Conservation (phyloP, 2,797 vertebrate species). For the Notolepis coatsorum region DNA sequence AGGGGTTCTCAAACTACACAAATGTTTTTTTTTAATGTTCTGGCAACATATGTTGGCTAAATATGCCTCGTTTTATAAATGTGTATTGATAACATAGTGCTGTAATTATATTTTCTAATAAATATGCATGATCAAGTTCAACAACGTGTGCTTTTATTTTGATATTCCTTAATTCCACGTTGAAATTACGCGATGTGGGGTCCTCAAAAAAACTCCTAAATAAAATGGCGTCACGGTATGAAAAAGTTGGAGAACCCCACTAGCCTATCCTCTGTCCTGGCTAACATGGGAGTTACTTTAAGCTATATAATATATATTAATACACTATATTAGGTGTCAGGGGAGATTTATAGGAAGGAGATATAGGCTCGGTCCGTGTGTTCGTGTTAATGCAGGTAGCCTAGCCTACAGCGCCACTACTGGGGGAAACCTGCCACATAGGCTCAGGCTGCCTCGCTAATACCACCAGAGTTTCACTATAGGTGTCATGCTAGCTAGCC, state of each 20-base stretch:
- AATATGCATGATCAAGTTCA: too few species aligned
- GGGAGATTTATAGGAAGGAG: slow-evolving; percentile 16
- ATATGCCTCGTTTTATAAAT: too few species aligned
- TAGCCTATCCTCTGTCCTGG: slow-evolving; percentile 12
- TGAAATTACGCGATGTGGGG: too few species aligned
- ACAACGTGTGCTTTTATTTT: too few species aligned
- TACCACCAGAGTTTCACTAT: slow-evolving; percentile 21
- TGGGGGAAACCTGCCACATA: slow-evolving; percentile 16
- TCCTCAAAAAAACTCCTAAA: too few species aligned
- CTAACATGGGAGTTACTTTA: slow-evolving; percentile 15
- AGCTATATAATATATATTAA: slow-evolving; percentile 32
- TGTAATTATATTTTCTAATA: too few species aligned
- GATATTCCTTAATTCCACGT: too few species aligned
- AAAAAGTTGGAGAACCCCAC: not conserved
- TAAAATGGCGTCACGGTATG: too few species aligned
- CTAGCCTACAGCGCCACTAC: slow-evolving; percentile 20
- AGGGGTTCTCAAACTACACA: too few species aligned
- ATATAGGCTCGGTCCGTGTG: slow-evolving; percentile 18
- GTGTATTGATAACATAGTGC: too few species aligned
- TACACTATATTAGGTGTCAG: slow-evolving; percentile 14
- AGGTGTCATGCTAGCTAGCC: slow-evolving; percentile 16
- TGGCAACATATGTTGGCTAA: too few species aligned
- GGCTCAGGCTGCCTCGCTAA: slow-evolving; percentile 25
- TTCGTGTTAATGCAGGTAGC: slow-evolving; percentile 2
- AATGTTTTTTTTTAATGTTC: too few species aligned